Percentiles rank a stretch among this genome's conserved stretches.
Evolutionary conservation across 2,797 vertebrate genomes (phyloP).

Genomic region (Pelobates cultripes): DNA sequence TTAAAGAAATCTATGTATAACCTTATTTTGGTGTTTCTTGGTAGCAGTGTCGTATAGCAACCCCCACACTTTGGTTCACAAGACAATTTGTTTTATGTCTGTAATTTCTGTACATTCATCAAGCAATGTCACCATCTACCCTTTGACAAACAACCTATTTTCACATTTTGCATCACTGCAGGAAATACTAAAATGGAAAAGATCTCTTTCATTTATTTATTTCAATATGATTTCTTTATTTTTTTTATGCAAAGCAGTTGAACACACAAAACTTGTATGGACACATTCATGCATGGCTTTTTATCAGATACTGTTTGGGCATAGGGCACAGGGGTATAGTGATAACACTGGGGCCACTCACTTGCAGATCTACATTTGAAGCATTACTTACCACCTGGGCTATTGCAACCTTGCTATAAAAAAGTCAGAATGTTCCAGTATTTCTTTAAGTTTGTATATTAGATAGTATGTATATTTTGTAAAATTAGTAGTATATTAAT

Average conservation of each 20-base stretch:
- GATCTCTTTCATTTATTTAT: slow-evolving; percentile 2
- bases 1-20: background rate
- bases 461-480: too few relatives aligned
- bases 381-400: slow-evolving; percentile 16
- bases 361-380: slow-evolving; percentile 38
- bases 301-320: slow-evolving; percentile 37
- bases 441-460: too few relatives aligned
- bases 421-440: background rate
- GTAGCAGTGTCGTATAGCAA: background rate
- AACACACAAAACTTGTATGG: slow-evolving; percentile 42
- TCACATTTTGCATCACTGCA: slow-evolving; percentile 39
- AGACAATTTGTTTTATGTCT: slow-evolving; percentile 21
- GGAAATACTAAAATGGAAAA: slow-evolving; percentile 29
- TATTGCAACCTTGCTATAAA: background rate
- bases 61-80: background rate
- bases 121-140: slow-evolving; percentile 30
- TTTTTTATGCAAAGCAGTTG: slow-evolving; percentile 39
- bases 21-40: background rate
- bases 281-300: slow-evolving; percentile 41
- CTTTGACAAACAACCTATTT: slow-evolving; percentile 52
- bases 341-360: slow-evolving; percentile 25
- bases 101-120: slow-evolving; percentile 32
- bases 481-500: too few relatives aligned
- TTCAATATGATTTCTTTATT: slow-evolving; percentile 5
- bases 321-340: slow-evolving; percentile 32